Conservation (phyloP, 2,797 vertebrate species). For the Euphonia xanthogaster region DNA sequence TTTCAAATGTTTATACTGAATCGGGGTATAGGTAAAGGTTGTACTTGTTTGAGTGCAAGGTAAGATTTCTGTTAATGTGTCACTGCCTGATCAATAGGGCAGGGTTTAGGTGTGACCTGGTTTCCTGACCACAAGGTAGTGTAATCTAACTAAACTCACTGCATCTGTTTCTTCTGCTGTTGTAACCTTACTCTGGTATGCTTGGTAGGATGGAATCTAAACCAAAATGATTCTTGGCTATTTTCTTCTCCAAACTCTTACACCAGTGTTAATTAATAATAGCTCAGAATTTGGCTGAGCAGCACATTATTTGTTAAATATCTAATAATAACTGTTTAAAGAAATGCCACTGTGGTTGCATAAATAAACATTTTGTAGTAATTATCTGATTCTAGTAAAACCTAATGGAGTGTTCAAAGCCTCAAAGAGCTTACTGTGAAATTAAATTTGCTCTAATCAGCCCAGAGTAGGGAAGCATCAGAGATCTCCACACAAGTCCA, state of each 20-base stretch:
- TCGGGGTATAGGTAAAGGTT: neutral
- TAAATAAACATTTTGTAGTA: conserved; percentile 32
- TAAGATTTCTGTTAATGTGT: neutral
- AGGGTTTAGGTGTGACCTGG: neutral
- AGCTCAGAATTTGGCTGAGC: neutral
- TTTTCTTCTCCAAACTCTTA: neutral
- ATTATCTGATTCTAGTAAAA: conserved; percentile 47
- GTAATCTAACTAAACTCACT: neutral
- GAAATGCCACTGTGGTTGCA: neutral
- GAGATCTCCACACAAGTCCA: neutral
- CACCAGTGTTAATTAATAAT: neutral
- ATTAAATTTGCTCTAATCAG: conserved; percentile 26
- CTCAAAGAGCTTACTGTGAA: conserved; percentile 8
- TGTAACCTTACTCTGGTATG: neutral
- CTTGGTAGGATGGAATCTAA: neutral
- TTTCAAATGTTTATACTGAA: neutral
- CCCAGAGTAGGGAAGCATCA: neutral
- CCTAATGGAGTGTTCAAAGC: conserved; percentile 15
- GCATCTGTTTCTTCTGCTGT: neutral
- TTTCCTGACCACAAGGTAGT: neutral
- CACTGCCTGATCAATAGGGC: neutral
- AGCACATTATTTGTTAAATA: neutral
- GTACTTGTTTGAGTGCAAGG: neutral
- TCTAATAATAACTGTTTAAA: neutral
- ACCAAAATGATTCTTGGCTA: neutral